These are phyloP conservation scores for Oncorhynchus keta DNA, from an alignment of 2,113 vertebrate species.

Conservation along the genomic window DNA sequence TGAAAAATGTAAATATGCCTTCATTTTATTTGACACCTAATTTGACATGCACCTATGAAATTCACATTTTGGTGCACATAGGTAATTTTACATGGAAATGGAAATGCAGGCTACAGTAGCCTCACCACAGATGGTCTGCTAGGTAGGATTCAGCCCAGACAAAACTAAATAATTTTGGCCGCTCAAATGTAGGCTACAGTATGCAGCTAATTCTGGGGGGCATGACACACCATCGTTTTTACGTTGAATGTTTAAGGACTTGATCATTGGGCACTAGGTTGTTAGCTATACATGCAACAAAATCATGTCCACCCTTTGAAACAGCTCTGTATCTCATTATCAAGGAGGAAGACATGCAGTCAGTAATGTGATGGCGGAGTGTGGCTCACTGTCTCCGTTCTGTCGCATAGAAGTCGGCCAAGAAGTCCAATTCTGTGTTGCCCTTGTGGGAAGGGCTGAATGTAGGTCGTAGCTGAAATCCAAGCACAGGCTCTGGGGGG, in stretches of 20 bases:
- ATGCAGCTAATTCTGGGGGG: too few species aligned
- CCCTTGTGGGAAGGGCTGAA: conserved; percentile 60
- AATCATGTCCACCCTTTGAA: conserved; percentile 30
- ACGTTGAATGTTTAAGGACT: background rate
- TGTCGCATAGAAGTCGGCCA: conserved; percentile 8
- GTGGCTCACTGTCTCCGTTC: background rate
- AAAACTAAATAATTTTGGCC: too few species aligned
- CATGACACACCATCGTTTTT: background rate
- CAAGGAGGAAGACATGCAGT: conserved; percentile 12
- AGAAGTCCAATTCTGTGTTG: conserved; percentile 36
- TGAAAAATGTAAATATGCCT: too few species aligned
- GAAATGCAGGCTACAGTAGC: too few species aligned
- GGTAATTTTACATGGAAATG: too few species aligned
- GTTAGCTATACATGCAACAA: background rate
- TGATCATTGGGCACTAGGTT: background rate
- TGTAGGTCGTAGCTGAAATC: conserved; percentile 67
- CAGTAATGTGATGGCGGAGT: background rate
- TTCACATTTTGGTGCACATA: too few species aligned
- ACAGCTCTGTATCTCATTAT: conserved; percentile 34
- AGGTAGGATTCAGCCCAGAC: too few species aligned
- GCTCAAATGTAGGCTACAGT: too few species aligned
- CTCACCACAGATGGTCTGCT: too few species aligned
- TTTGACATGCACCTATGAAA: too few species aligned
- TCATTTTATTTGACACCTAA: too few species aligned
- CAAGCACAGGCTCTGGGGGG: conserved; percentile 41